These are phyloP conservation scores for Leucania comma DNA, from an alignment of 2,888 invertebrate species.

Conservation along the genomic window DNA sequence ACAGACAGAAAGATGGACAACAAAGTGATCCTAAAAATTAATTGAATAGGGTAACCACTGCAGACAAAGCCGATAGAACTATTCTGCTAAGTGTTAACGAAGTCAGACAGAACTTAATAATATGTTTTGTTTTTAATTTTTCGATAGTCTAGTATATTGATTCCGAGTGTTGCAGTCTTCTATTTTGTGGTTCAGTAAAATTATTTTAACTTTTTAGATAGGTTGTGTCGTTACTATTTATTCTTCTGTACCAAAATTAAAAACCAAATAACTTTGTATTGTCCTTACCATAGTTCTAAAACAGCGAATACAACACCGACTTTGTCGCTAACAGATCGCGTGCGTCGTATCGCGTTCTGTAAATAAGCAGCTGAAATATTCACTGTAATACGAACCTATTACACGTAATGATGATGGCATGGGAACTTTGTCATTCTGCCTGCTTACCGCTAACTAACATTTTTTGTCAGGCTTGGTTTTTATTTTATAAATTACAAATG, in stretches of 20 bases:
- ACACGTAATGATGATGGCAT: conserved; percentile 87
- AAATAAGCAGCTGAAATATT: conserved; percentile 87
- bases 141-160: background rate
- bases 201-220: background rate
- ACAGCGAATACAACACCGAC: conserved; percentile 30
- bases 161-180: background rate
- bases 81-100: no score
- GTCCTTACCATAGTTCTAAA: conserved; percentile 13
- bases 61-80: no score
- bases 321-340: conserved; percentile 74
- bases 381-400: conserved; percentile 84
- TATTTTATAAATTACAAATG: conserved; percentile 45
- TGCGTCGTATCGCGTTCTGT: conserved; percentile 80
- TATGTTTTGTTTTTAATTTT: no score
- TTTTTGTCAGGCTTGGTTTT: conserved; percentile 50
- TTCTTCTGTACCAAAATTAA: background rate
- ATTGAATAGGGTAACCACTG: no score
- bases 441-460: conserved; percentile 60
- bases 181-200: background rate
- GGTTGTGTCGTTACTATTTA: background rate
- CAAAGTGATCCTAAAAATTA: no score
- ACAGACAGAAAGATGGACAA: no score
- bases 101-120: no score
- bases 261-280: background rate
- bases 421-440: conserved; percentile 82